phyloP scores from a whole-genome alignment of 2,888 invertebrate genomes.

The Drosophila putrida region DNA sequence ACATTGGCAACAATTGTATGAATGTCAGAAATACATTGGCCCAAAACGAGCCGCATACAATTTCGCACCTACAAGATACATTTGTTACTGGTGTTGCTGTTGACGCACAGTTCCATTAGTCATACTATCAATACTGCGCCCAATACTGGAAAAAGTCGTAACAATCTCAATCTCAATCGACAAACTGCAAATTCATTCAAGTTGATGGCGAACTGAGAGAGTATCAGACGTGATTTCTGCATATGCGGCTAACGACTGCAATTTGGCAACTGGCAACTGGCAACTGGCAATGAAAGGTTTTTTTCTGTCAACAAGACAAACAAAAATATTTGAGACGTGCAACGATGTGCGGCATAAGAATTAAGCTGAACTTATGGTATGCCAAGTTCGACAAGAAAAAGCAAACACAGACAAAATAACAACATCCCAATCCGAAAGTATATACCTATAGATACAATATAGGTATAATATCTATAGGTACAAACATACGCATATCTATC shows the following conservation, averaged over 20 bases:
- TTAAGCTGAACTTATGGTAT: conserved; percentile 59
- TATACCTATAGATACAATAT: conserved; percentile 36
- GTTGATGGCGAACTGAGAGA: conserved; percentile 47
- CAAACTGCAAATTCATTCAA: conserved; percentile 60
- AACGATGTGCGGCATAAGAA: conserved; percentile 63
- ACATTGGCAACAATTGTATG: conserved; percentile 35
- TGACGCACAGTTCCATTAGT: conserved; percentile 59
- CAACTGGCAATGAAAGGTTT: conserved; percentile 41
- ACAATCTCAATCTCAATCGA: conserved; percentile 29
- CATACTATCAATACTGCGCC: conserved; percentile 37
- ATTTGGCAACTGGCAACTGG: conserved; percentile 42
- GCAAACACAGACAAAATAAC: conserved; percentile 51
- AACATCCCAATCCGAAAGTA: conserved; percentile 31
- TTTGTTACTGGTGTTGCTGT: conserved; percentile 35
- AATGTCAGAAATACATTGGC: conserved; percentile 17
- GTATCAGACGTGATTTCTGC: conserved; percentile 56
- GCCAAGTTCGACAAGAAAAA: conserved; percentile 52
- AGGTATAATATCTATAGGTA: conserved; percentile 27
- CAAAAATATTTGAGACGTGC: conserved; percentile 56
- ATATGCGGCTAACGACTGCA: conserved; percentile 55
- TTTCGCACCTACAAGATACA: conserved; percentile 61
- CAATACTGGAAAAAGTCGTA: conserved; percentile 20
- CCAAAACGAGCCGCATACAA: conserved; percentile 37
- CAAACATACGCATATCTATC: conserved; percentile 17
- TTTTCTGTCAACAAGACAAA: conserved; percentile 31